Base-by-base conservation (phyloP, 2,797 vertebrate species). In the Rachycentron canadum region DNA sequence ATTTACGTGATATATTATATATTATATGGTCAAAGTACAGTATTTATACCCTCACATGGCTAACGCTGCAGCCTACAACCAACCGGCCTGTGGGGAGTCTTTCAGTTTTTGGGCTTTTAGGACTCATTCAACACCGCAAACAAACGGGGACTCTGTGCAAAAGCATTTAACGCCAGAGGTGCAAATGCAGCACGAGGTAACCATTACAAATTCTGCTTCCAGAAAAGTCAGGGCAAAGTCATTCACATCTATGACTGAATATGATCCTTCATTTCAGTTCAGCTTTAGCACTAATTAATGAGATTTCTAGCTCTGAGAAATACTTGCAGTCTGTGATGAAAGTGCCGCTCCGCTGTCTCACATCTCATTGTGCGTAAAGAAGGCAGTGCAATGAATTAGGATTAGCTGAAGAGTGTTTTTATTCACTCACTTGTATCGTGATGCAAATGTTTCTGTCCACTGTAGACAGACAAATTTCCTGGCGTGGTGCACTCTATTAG, bases 401-500 rank as follows among this genome's bases (percentile, higher is more conserved):
- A 78, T 45, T 38, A 53, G 5, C 38, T 28, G 21, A 7, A 50
- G 2, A 62, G 40, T 14, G 7, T 76, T 79, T 78, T 26, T 5
- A 73, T 76, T 59, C 14, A 73, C 6, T 63, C 26, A 45, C 28
- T 66, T 68, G 6, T 55, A 71, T 73, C 66, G 23, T 66, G 57
- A 76, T 76, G 45, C 40, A 66, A 81, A 75, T 84, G 30, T 78
- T 49, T 58, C 56, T 63, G 69, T 40, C 36, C 56, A 71, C 53
- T 68, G 23, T 32, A 59, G 63, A 79, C 45, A 70, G 52, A 73
- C 2, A 65, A 62, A 53, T 55, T 86, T 85, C 76, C 79, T 86
- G 80, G 36, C 64, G 73, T 81, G 86, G 67, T 78, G 84, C 61
- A 13, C 82, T 89, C 77, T 88, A 17, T 85, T 82, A 82, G 83